Evolutionary conservation across 2,797 vertebrate species (phyloP).

Genomic region (Hephaestus fuliginosus): DNA sequence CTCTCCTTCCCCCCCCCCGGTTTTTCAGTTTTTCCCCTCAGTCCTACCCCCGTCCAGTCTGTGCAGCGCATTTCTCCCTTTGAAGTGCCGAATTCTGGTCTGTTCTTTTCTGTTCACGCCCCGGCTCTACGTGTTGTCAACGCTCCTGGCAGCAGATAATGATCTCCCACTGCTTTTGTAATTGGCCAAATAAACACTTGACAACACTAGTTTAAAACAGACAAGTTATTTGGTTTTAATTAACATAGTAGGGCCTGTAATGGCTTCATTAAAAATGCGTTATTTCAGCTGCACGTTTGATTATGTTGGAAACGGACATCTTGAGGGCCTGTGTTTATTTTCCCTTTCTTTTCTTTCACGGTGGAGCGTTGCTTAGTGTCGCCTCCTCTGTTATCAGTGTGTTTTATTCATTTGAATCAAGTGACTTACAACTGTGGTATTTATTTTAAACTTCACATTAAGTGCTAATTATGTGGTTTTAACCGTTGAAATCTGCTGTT

Average conservation of each 20-base stretch:
- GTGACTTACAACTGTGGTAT: constrained; percentile 71
- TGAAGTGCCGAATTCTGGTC: constrained; percentile 76
- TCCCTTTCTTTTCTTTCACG: constrained; percentile 75
- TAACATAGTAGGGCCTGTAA: constrained; percentile 87
- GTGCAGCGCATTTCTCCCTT: constrained; percentile 68
- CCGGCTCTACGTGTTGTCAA: constrained; percentile 81
- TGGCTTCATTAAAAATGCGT: constrained; percentile 88
- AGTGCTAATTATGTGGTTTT: constrained; percentile 68
- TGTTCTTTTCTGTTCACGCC: constrained; percentile 82
- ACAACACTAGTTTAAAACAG: constrained; percentile 92
- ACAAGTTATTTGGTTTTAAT: constrained; percentile 90
- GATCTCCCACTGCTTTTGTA: constrained; percentile 99
- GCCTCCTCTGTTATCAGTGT: constrained; percentile 71
- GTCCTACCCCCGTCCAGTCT: constrained; percentile 49
- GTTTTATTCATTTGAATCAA: constrained; percentile 79
- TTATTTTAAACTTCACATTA: constrained; percentile 77
- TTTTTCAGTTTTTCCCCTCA: constrained; percentile 21
- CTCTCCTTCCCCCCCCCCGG: constrained; percentile 3
- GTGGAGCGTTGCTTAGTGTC: constrained; percentile 65
- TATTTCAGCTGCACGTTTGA: constrained; percentile 88
- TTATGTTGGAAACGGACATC: constrained; percentile 81
- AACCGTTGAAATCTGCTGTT: constrained; percentile 59
- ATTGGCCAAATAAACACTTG: constrained; percentile 98
- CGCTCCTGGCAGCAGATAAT: constrained; percentile 94
- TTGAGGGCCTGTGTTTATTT: constrained; percentile 82